Evolutionary conservation across 2,113 vertebrate species (phyloP).

Genomic region (Chinchilla lanigera): DNA sequence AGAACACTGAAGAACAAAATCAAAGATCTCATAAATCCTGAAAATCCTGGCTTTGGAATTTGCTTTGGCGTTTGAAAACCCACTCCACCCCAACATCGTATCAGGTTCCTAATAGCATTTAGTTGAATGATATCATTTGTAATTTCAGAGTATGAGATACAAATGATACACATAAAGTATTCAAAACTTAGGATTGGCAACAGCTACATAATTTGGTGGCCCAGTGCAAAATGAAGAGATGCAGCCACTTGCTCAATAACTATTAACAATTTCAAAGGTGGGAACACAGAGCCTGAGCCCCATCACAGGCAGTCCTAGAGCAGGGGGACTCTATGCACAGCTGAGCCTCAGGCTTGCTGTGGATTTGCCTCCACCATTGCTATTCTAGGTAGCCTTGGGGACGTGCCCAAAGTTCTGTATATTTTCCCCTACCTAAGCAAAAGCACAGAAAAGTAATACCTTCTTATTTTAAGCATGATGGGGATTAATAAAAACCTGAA

Average conservation of each 20-base stretch:
- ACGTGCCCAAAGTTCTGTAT: background rate
- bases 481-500: background rate
- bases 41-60: background rate
- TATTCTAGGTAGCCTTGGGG: background rate
- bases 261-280: background rate
- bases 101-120: background rate
- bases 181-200: background rate
- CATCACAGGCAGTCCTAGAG: fast-evolving
- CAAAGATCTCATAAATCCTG: background rate
- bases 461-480: background rate
- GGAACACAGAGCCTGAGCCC: no score
- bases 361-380: fast-evolving
- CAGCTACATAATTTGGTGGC: background rate
- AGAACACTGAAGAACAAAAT: background rate
- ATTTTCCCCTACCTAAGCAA: background rate
- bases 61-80: background rate
- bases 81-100: background rate
- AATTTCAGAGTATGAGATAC: background rate
- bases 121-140: background rate
- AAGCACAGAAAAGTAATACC: background rate
- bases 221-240: background rate
- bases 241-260: background rate
- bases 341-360: fast-evolving
- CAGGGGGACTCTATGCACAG: fast-evolving
- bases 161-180: background rate